These are phyloP conservation scores for Cynocephalus volans DNA, from an alignment of 2,113 vertebrate genomes.

Conservation along the genomic window DNA sequence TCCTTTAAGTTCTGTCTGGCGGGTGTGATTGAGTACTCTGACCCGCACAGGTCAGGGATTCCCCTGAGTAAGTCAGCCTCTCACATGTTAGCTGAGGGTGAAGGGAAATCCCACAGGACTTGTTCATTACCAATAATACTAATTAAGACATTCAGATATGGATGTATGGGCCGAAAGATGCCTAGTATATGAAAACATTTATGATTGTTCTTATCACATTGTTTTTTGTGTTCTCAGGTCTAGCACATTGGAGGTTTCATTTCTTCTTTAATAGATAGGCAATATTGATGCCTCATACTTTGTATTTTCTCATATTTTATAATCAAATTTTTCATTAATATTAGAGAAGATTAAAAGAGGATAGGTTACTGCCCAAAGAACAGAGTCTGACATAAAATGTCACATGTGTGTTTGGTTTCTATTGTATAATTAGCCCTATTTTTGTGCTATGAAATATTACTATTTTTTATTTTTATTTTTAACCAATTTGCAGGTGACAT, in stretches of 20 bases:
- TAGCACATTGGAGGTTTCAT: background rate
- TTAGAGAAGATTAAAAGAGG: background rate
- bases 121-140: background rate
- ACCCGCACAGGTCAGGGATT: too few species aligned
- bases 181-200: background rate
- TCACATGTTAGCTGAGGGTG: too few species aligned
- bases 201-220: background rate
- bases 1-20: too few species aligned
- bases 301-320: background rate
- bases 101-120: too few species aligned
- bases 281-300: background rate
- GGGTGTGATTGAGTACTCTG: too few species aligned
- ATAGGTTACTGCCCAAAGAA: background rate
- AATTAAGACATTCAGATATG: background rate
- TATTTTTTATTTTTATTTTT: constrained; percentile 14
- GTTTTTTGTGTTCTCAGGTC: background rate
- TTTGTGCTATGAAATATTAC: background rate
- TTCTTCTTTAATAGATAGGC: background rate
- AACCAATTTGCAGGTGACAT: background rate
- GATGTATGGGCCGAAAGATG: background rate
- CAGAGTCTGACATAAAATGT: background rate
- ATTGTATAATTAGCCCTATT: background rate
- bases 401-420: background rate
- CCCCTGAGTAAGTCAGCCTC: too few species aligned
- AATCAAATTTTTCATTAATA: background rate